A percentile compares a stretch with the other conserved stretches of the same genome.
phyloP scores from a whole-genome alignment of 2,888 invertebrate genomes.

The Ecliptopera silaceata region DNA sequence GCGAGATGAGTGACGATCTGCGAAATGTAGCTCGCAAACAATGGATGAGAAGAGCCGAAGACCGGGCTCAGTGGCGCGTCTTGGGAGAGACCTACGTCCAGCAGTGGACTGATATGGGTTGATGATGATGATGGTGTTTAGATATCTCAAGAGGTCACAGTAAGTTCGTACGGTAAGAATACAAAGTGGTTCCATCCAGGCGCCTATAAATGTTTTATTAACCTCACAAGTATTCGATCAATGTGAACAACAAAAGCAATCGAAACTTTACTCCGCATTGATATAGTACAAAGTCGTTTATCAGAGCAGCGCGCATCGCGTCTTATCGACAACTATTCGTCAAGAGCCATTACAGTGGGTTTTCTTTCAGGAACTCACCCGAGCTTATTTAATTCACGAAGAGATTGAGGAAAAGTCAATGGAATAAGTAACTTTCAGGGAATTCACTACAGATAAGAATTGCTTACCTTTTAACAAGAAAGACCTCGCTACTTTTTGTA shows the following conservation, averaged over 20 bases:
- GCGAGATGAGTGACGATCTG: too few species aligned
- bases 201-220: constrained; percentile 11
- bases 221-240: constrained; percentile 14
- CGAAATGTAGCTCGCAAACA: too few species aligned
- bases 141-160: neutral
- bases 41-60: too few species aligned
- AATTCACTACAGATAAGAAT: constrained; percentile 15
- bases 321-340: constrained; percentile 28
- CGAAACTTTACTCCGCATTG: constrained; percentile 19
- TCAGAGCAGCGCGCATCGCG: constrained; percentile 10
- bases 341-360: constrained; percentile 27
- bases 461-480: constrained; percentile 14
- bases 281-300: constrained; percentile 27
- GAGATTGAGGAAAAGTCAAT: constrained; percentile 14
- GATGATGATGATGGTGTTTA: too few species aligned
- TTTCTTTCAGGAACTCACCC: constrained; percentile 13
- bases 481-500: neutral
- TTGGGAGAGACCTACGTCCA: too few species aligned
- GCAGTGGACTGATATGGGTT: too few species aligned
- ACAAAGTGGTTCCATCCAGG: neutral
- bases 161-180: neutral
- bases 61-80: too few species aligned
- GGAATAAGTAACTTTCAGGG: constrained; percentile 11
- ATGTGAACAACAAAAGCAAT: constrained; percentile 17
- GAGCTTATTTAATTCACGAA: constrained; percentile 21